phyloP scores from a whole-genome alignment of 2,888 invertebrate genomes.

The Myopa testacea region DNA sequence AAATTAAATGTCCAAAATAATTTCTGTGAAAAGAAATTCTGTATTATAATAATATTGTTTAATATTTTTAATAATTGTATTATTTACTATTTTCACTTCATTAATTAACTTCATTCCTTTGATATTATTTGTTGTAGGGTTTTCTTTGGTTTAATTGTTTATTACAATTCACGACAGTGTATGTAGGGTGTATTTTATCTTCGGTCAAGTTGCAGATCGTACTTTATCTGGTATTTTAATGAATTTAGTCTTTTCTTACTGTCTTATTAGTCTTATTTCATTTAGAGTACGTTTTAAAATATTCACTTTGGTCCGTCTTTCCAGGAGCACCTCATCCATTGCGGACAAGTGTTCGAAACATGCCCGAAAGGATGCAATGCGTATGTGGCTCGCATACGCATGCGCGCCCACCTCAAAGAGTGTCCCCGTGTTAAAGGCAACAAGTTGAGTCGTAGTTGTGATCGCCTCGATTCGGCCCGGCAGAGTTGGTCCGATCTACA shows the following conservation, averaged over 20 bases:
- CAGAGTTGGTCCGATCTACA: conserved; percentile 13
- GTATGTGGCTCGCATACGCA: conserved; percentile 76
- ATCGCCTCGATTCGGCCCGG: conserved; percentile 53
- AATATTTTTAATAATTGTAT: too few species aligned
- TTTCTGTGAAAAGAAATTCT: too few species aligned
- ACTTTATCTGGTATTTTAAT: too few species aligned
- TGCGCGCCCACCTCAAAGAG: conserved; percentile 71
- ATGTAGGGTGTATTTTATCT: too few species aligned
- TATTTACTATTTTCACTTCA: too few species aligned
- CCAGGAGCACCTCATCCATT: conserved; percentile 77
- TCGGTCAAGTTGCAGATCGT: too few species aligned
- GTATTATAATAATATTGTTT: too few species aligned
- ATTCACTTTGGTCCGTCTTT: background rate
- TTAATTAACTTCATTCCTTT: too few species aligned
- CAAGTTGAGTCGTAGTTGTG: conserved; percentile 50
- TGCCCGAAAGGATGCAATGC: conserved; percentile 78
- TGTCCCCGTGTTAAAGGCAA: conserved; percentile 63
- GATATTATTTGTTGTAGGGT: too few species aligned
- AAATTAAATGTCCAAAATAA: too few species aligned
- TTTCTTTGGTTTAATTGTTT: too few species aligned
- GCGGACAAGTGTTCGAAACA: conserved; percentile 79
- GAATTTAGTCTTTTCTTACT: background rate
- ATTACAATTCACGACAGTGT: too few species aligned
- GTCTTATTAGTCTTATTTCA: background rate
- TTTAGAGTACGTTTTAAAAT: conserved; percentile 5